A percentile compares a stretch with the other conserved stretches of the same genome.
Evolutionary conservation across 1,140 invertebrate genomes (phyloP).

Genomic region (Piezodorus guildinii): DNA sequence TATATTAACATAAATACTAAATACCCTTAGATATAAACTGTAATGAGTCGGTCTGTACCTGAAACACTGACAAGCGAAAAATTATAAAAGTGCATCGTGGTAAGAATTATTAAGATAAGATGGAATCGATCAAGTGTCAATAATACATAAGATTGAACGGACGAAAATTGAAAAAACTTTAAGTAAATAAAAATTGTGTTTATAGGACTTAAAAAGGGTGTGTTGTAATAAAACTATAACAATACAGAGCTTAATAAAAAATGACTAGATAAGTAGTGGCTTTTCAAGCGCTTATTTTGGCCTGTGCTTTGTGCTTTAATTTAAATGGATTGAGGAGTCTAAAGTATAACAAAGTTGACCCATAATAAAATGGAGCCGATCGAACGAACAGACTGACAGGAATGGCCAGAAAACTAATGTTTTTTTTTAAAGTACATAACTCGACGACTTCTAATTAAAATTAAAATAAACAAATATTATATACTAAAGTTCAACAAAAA

Average conservation of each 20-base stretch:
- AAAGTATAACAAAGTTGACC: too few species aligned
- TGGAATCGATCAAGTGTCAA: background rate
- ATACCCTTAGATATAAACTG: background rate
- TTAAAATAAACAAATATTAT: background rate
- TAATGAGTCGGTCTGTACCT: too few species aligned
- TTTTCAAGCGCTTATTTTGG: background rate
- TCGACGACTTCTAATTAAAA: background rate
- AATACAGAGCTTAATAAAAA: slow-evolving; percentile 10
- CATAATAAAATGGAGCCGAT: too few species aligned
- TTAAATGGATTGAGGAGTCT: too few species aligned
- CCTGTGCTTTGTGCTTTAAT: background rate
- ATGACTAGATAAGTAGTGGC: slow-evolving; percentile 13
- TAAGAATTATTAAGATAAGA: background rate
- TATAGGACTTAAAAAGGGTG: background rate
- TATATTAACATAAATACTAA: slow-evolving; percentile 5
- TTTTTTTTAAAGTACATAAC: background rate
- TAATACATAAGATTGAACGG: background rate
- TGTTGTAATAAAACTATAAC: background rate
- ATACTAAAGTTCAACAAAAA: background rate
- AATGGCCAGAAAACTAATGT: background rate
- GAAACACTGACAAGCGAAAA: too few species aligned
- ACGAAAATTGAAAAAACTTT: background rate
- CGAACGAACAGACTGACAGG: background rate
- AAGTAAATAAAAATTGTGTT: background rate
- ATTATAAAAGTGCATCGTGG: background rate